Evolutionary conservation across 2,888 invertebrate genomes (phyloP), one percentile per base, ranked within the genome.

Genomic region (Synergus umbraculus): DNA sequence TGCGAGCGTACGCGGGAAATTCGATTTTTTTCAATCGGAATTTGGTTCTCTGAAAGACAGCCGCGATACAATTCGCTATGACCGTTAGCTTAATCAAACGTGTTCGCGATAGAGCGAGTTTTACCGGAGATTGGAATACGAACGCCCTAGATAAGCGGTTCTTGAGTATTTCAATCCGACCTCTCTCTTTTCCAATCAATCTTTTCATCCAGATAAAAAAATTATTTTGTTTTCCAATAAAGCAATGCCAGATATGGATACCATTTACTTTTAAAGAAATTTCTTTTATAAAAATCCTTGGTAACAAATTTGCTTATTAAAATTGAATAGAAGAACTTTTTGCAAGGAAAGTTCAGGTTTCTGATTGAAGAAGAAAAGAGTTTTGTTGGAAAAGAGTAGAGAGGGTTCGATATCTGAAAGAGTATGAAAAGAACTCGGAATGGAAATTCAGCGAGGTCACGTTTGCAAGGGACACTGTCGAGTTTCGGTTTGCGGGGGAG

Each of bases 401-500:
- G 49, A 37, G 37, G 54, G 12, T 41, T 73, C 54, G 73, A 73
- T 54, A 41, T 37, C 37, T 73, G 37, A 41, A 73, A 73, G 54
- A 18, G 41, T 54, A 49, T 54, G 37, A 73, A 73, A 54, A 73
- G 73, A 54, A 73, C 37, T 73, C n/a, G 54, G 54, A 37, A 73
- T 73, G 54, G 37, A 73, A 54, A 54, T 54, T 54, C 37, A 54
- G 73, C 49, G 73, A 73, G 54, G 73, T 73, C 73, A 73, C 73
- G 54, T 54, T 54, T 58, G 67, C 44, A 78, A 76, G 49, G 73
- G 76, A 77, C 63, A 78, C 76, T 64, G 76, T 82, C 78, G 80
- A 81, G 63, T 79, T 82, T 78, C 80, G 83, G 78, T 82, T 80
- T 63, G 78, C 65, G 77, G 78, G 77, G 63, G 78, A 84, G 78